Evolutionary conservation across 2,797 vertebrate species (phyloP), one percentile per base, ranked within the genome.

Genomic region (Ceryle rudis): DNA sequence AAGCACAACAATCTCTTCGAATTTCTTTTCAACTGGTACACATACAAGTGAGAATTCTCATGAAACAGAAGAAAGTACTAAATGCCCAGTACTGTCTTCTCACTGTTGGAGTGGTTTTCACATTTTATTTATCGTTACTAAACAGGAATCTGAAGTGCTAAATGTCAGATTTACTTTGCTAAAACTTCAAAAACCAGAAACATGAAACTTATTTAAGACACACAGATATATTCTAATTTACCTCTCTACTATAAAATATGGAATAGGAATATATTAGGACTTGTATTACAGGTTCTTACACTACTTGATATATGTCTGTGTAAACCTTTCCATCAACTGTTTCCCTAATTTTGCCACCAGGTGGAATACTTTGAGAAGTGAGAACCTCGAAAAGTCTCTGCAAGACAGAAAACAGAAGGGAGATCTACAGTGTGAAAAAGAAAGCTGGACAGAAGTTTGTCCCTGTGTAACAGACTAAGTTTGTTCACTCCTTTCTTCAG

Each of bases 341-440:
- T 86, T 95, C 72, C 80, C 77, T 73, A 70, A 86, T 70, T 91
- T 94, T 95, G 62, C 95, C 96, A 96, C 73, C 89, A 96, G 93
- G 82, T 95, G 94, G 87, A 95, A 95, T 86, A 95, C 85, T 91
- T 66, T 14, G 52, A 86, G 62, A 92, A 91, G 22, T 2, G 10
- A 80, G 15, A 49, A 31, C 25, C 61, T 37, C 13, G 26, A 83
- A 84, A 70, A 67, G 16, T 49, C 33, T 74, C 29, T 1, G 2
- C 58, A 82, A 73, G 42, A 44, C 8, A 81, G 42, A 79, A 64
- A 8, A 46, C 5, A 18, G 25, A 78, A 75, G 13, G 8, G 6
- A 91, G 28, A 66, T 18, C 22, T 31, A 51, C 58, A 7, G 5
- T 21, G 14, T 2, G 1, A 47, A 73, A 49, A 73, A 25, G 19